phyloP scores from a whole-genome alignment of 2,113 vertebrate genomes.

The cattle (Bos taurus) region DNA sequence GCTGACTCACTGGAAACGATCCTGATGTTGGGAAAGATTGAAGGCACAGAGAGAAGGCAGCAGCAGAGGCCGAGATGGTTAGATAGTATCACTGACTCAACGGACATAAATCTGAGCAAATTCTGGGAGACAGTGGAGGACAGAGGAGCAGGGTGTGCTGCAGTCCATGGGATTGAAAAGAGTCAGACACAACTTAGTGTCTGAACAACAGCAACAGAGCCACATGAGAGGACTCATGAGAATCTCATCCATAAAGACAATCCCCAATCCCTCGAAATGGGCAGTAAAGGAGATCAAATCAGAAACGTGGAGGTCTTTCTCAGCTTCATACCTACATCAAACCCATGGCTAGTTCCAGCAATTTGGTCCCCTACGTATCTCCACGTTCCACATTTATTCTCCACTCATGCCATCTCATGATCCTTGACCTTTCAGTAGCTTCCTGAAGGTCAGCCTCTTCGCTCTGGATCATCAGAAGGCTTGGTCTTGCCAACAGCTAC shows the following conservation, averaged over 20 bases:
- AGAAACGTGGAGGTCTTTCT: not conserved
- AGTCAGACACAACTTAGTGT: not conserved
- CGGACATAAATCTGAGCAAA: not conserved
- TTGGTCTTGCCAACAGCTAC: not conserved
- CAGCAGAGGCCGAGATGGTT: not conserved
- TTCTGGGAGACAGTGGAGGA: not conserved
- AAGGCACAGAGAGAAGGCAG: not conserved
- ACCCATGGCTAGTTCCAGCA: not conserved
- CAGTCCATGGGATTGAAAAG: not conserved
- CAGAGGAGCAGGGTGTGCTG: not conserved
- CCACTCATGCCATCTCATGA: not conserved
- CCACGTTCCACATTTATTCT: not conserved
- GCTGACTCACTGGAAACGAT: not conserved
- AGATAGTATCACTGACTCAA: not conserved
- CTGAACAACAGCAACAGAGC: not conserved
- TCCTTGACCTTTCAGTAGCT: not conserved
- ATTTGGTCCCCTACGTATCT: rapidly evolving
- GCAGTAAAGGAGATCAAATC: not conserved
- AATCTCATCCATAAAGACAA: not conserved
- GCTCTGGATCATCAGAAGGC: not conserved
- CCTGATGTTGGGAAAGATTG: not conserved
- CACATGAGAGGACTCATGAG: not conserved
- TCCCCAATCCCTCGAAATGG: rapidly evolving
- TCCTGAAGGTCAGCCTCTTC: not conserved
- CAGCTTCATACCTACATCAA: rapidly evolving